These are phyloP conservation scores for Jordanella pulchra DNA, from an alignment of 2,797 vertebrate genomes.

Conservation along the genomic window DNA sequence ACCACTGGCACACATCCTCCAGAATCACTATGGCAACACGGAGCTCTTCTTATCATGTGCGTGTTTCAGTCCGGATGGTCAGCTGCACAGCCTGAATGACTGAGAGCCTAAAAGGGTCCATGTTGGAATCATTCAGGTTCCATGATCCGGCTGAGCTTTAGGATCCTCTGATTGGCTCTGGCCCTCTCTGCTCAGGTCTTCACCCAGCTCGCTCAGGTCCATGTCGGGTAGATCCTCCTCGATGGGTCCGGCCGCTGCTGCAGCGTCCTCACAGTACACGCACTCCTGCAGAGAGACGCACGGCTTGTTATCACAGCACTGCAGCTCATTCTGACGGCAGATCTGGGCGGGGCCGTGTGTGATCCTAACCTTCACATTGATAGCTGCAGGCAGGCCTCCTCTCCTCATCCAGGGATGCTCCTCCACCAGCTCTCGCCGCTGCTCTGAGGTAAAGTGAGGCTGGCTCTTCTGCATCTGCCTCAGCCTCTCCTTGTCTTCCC, in stretches of 20 bases:
- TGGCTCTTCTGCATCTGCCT: conserved; percentile 89
- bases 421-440: conserved; percentile 87
- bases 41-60: conserved; percentile 32
- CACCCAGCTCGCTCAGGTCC: conserved; percentile 80
- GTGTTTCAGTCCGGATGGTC: conserved; percentile 16
- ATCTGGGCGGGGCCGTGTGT: not conserved
- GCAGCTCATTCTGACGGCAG: not conserved
- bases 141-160: conserved; percentile 37
- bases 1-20: conserved; percentile 1
- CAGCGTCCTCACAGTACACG: conserved; percentile 78
- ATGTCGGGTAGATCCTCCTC: conserved; percentile 82
- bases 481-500: conserved; percentile 88
- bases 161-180: conserved; percentile 53
- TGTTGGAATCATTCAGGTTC: conserved; percentile 51
- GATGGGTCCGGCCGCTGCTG: conserved; percentile 45
- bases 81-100: conserved; percentile 36
- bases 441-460: conserved; percentile 88
- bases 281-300: conserved; percentile 70
- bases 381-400: conserved; percentile 84
- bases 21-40: conserved; percentile 25
- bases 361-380: conserved; percentile 81
- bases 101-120: conserved; percentile 18
- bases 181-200: conserved; percentile 71
- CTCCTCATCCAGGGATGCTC: conserved; percentile 91
- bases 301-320: not conserved